Base-by-base conservation (phyloP, 2,888 invertebrate genomes). In the Eristalinus aeneus region DNA sequence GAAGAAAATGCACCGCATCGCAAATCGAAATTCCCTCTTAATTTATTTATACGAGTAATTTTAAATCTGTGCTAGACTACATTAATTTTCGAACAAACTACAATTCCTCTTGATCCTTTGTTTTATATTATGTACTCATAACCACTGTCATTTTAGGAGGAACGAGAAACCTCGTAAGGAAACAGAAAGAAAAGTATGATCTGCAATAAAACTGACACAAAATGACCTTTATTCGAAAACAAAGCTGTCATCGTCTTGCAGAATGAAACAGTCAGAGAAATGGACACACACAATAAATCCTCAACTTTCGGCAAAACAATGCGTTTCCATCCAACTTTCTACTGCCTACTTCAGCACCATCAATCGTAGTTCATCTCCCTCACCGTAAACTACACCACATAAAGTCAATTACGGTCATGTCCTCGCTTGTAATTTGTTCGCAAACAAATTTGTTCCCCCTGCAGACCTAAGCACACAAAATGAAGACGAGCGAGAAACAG, bases 321-420 rank as follows among this genome's bases (percentile, higher is more conserved):
- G 16, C 22, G 61, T 5, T 11, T 36, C 10, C 54, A 36, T 74
- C 12, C 16, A 56, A 74, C 64, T 54, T 56, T 64, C 5, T 16
- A 36, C 16, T n/a, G 11, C 27, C 23, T 10, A 10, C 12, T 16
- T 5, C 39, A 36, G 11, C 56, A 56, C 23, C 56, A 56, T 56
- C 53, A 34, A 23, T 63, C 9, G 36, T n/a, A 23, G 46, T 16
- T 46, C 31, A 72, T 73, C 77, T 16, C 39, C 73, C 64, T 69
- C 34, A 68, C 31, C 63, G 16, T 16, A 63, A 65, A 58, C 65
- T 65, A 65, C 39, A 64, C 63, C 63, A 23, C 23, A 64, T 63
- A 75, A 75, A 68, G 67, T 53, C 56, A 73, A 68, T 73, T 69
- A 83, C 39, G 68, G 46, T n/a, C 77, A 58, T 73, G 77, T 77